Evolutionary conservation across 2,113 vertebrate species (phyloP), one percentile per base, ranked within the genome.

Genomic region (Picathartes gymnocephalus): DNA sequence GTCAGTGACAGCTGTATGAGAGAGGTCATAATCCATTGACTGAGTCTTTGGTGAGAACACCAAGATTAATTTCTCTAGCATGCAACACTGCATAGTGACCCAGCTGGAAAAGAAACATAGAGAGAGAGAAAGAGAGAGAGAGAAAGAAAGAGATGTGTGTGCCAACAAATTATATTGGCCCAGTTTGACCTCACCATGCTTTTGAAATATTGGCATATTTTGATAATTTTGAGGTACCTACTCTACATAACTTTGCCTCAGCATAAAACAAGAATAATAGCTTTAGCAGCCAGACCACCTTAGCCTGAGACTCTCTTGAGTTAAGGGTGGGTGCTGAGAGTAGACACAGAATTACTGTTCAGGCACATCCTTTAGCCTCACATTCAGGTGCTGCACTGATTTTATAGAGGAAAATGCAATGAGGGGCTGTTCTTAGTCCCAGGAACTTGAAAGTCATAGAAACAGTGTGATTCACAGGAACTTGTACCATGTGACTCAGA

Each of bases 81-180:
- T 28, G 28, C 79, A 37, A 44, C 11, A 31, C 9, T 82, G 61
- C 13, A 22, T 25, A 39, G 39, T 81, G 50, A 86, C 11, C 21
- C 14, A 8, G 3, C 42, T 70, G 18, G 31, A 82, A 42, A 68
- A 76, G 14, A 71, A 86, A 70, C 3, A 47, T 13, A 48, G 58
- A 24, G 18, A 44, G 15, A 57, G 7, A 7, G 2, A 48, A 5
- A 9, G 1, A 54, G 9, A 9, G 2, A 48, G 3, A 51, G 2
- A 42, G 24, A 17, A 2, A 47, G 6, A 13, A 6, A 56, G 13
- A 10, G 7, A 4, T 5, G 6, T 12, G 9, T 45, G 15, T 42
- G 7, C 21, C 11, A 39, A 44, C 12, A 65, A 39, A 40, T 79
- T 4, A 30, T 54, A 61, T 25, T 47, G 39, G 25, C 21, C 14